Percentiles rank a stretch among this genome's conserved stretches.
Evolutionary conservation across 1,140 invertebrate genomes (phyloP).

Genomic region (Apis cerana): DNA sequence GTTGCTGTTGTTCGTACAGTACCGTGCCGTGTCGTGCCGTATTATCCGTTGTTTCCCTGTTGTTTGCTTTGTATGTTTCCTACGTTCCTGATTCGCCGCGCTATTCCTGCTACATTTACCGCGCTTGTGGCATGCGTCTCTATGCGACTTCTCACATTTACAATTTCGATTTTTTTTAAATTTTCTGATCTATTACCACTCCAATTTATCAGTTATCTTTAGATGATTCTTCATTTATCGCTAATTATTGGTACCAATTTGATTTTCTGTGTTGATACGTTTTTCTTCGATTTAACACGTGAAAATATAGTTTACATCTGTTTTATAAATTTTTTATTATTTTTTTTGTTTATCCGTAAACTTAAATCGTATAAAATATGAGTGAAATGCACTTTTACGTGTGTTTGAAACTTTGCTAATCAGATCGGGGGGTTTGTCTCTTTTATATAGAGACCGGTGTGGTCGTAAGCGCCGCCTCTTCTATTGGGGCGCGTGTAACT

Average conservation of each 20-base stretch:
- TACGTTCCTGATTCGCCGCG: neutral
- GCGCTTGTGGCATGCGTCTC: neutral
- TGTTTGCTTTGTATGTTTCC: neutral
- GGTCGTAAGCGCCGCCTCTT: constrained; percentile 66
- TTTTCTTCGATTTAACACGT: no score
- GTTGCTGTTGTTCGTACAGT: neutral
- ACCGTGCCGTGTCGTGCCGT: neutral
- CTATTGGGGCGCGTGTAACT: constrained; percentile 32
- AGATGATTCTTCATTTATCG: no score
- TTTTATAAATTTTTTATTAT: neutral
- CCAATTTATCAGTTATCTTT: no score
- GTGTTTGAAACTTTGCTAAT: constrained; percentile 76
- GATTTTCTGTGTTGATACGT: no score
- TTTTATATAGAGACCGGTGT: constrained; percentile 74
- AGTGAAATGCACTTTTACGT: constrained; percentile 59
- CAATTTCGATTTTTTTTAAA: neutral
- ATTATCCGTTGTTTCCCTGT: neutral
- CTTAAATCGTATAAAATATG: constrained; percentile 17
- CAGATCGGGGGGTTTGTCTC: constrained; percentile 76
- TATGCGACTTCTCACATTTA: no score
- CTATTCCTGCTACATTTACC: neutral
- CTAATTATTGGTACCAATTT: no score
- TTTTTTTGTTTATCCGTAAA: neutral
- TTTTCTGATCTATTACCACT: no score
- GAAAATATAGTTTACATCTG: neutral